Percentiles rank a stretch among this genome's conserved stretches.
These are phyloP conservation scores for Gambusia holbrooki DNA, from an alignment of 2,113 vertebrate genomes.

Conservation along the genomic window DNA sequence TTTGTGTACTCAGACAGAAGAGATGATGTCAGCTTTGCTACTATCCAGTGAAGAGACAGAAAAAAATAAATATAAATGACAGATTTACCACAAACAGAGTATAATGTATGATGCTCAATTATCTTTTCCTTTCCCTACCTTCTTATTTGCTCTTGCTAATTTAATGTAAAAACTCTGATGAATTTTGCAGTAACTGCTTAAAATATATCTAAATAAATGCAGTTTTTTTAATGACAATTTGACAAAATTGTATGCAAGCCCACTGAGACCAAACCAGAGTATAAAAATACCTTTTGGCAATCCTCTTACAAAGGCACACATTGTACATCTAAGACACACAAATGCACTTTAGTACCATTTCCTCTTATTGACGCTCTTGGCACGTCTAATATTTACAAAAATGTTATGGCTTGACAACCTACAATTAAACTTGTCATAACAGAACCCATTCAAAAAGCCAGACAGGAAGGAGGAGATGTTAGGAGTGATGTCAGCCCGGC, in stretches of 20 bases:
- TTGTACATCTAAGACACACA: slow-evolving; percentile 69
- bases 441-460: slow-evolving; percentile 77
- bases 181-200: slow-evolving; percentile 2
- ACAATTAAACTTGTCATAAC: slow-evolving; percentile 87
- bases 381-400: slow-evolving; percentile 83
- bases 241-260: slow-evolving; percentile 23
- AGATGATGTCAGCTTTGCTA: slow-evolving; percentile 59
- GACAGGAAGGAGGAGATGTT: slow-evolving; percentile 77
- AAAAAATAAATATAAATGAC: not conserved
- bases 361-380: slow-evolving; percentile 79
- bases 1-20: slow-evolving; percentile 50
- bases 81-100: not conserved
- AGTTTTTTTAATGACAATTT: slow-evolving; percentile 22
- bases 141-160: slow-evolving; percentile 3
- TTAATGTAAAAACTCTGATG: slow-evolving; percentile 1
- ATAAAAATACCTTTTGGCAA: slow-evolving; percentile 70
- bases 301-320: slow-evolving; percentile 75
- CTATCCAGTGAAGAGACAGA: slow-evolving; percentile 13
- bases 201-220: slow-evolving; percentile 8
- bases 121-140: not conserved
- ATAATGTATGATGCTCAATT: not conserved
- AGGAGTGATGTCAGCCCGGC: slow-evolving; percentile 77
- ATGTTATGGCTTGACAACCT: slow-evolving; percentile 82
- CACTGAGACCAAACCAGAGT: slow-evolving; percentile 53
- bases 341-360: slow-evolving; percentile 72